Percentiles rank a stretch among this genome's conserved stretches.
These are phyloP conservation scores for Lepisosteus oculatus DNA, from an alignment of 2,113 vertebrate species.

Conservation along the genomic window DNA sequence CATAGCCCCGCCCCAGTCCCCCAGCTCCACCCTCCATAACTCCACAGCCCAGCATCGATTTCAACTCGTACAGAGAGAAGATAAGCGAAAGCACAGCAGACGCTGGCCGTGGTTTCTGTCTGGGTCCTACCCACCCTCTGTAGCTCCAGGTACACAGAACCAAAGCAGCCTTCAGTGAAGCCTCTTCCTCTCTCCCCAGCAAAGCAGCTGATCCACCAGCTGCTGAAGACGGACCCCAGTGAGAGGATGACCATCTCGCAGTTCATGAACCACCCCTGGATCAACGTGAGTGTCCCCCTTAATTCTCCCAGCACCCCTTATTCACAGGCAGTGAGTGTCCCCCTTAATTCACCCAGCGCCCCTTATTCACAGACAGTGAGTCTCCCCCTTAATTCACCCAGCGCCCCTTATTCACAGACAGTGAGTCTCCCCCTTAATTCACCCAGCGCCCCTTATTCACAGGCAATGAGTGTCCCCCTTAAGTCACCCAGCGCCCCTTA, in stretches of 20 bases:
- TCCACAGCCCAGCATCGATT: no score
- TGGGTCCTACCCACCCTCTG: not conserved
- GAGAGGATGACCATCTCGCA: conserved; percentile 92
- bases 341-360: not conserved
- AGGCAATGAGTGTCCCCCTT: not conserved
- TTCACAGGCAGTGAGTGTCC: not conserved
- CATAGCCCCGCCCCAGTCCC: no score
- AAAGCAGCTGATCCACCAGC: conserved; percentile 87
- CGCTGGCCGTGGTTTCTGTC: not conserved
- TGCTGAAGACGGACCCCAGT: conserved; percentile 93
- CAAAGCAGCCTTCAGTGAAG: not conserved
- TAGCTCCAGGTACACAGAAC: no score
- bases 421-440: not conserved
- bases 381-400: not conserved
- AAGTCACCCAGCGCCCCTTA: not conserved
- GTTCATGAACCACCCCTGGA: conserved; percentile 97
- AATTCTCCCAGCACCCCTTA: not conserved
- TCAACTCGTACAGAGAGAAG: no score
- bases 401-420: not conserved
- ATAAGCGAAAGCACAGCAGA: not conserved
- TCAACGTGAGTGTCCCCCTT: conserved; percentile 74
- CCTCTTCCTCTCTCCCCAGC: conserved; percentile 56
- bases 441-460: not conserved
- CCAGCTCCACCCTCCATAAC: no score
- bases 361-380: not conserved